Conservation (phyloP, 2,113 vertebrate species). For the Mesocricetus auratus region DNA sequence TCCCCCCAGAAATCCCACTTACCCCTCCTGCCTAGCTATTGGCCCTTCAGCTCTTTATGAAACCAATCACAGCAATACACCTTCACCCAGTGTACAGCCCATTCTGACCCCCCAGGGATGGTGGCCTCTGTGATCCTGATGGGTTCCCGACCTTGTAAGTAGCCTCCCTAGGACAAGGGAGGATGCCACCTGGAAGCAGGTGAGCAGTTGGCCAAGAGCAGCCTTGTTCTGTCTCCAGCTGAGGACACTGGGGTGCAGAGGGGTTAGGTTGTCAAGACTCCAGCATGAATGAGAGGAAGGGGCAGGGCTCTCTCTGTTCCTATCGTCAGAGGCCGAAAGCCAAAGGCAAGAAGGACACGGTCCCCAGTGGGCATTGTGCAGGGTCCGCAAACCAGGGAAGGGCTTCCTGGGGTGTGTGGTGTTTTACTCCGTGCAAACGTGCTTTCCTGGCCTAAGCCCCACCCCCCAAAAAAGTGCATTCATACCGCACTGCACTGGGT, state of each 20-base stretch:
- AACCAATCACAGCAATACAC: neutral
- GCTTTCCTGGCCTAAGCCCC: neutral
- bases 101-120: neutral
- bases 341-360: neutral
- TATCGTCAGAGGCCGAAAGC: neutral
- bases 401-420: neutral
- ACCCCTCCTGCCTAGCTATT: neutral
- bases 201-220: neutral
- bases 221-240: neutral
- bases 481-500: accelerated
- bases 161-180: neutral
- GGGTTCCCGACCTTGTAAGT: neutral
- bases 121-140: neutral
- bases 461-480: neutral
- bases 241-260: neutral
- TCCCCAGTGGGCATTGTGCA: accelerated
- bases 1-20: neutral
- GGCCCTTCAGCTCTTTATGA: neutral
- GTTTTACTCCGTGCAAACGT: neutral
- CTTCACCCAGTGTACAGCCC: neutral
- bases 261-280: neutral
- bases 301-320: neutral
- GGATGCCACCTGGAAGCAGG: accelerated
- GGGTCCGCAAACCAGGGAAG: accelerated
- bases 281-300: neutral